These are phyloP conservation scores for Diuraphis noxia DNA, from an alignment of 1,140 invertebrate species.

Conservation along the genomic window DNA sequence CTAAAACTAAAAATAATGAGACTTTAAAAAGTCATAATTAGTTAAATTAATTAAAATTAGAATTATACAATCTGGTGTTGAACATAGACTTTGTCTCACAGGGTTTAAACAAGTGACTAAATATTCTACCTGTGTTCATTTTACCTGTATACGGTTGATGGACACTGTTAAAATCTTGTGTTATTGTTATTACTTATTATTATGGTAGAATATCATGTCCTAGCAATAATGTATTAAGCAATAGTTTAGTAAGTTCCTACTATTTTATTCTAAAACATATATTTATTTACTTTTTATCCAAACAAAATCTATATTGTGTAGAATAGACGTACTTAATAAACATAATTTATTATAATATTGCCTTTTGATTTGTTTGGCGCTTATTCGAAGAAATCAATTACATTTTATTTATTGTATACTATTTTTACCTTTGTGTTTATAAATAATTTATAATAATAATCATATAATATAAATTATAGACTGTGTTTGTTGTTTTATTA, in stretches of 20 bases:
- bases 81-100: slow-evolving; percentile 18
- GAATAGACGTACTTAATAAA: slow-evolving; percentile 39
- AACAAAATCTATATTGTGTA: slow-evolving; percentile 37
- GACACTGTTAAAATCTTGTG: background rate
- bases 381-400: background rate
- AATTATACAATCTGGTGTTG: background rate
- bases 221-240: slow-evolving; percentile 49
- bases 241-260: slow-evolving; percentile 51
- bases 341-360: slow-evolving; percentile 9
- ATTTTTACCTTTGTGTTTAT: slow-evolving; percentile 27
- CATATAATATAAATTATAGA: background rate
- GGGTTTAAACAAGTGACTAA: slow-evolving; percentile 20
- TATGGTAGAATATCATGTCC: background rate
- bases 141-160: background rate
- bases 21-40: background rate
- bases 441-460: slow-evolving; percentile 16
- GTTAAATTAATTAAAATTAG: slow-evolving; percentile 17
- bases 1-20: background rate
- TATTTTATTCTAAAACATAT: slow-evolving; percentile 42
- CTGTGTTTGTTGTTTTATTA: background rate
- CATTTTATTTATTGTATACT: background rate
- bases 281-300: slow-evolving; percentile 40
- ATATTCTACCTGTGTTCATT: background rate
- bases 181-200: background rate
- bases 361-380: background rate